Evolutionary conservation across 2,888 invertebrate species (phyloP), one percentile per base, ranked within the genome.

Genomic region (Chalcosyrphus nemorum): DNA sequence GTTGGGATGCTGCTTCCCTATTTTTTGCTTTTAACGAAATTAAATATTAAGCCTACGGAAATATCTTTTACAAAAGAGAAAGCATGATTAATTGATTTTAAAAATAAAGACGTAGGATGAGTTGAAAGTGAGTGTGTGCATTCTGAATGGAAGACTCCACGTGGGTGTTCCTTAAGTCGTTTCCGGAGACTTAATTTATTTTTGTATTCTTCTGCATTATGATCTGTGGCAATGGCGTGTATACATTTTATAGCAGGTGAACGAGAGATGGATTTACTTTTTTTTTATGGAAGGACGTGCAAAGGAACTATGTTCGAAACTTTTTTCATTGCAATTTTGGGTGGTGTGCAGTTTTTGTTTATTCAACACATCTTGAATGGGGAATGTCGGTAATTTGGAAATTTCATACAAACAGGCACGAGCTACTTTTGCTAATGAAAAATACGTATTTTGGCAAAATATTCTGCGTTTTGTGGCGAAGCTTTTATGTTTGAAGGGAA

Each of bases 21-120:
- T 15, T 29, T 9, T 50, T 52, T 19, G 21, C 54, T 71, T 76
- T 81, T 76, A 75, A 65, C 70, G 32, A 76, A 76, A 76, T 81
- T 76, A 70, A 75, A 66, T 68, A 52, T 27, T 72, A 11, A 27
- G 54, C 68, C 24, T 43, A 29, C 32, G 70, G 65, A 57, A 32
- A 63, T 47, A 9, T 17, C 27, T 50, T 43, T 24, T 50, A 19
- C 1, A 63, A 61, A 32, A 24, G 9, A 11, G 29, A 56, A 13
- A 9, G 27, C 13, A 9, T 80, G 54, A 66, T 68, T 72, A 65
- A 71, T 59, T 78, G 45, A 47, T 57, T 65, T n/a, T 9, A 2
- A 13, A 27, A n/a, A 52, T 9, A 15, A 52, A 52, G 52, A 15
- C 52, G 7, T 27, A 52, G 27, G 54, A 54, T 54, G 54, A 54